Conservation (phyloP, 2,797 vertebrate genomes). For the Lates japonicus region DNA sequence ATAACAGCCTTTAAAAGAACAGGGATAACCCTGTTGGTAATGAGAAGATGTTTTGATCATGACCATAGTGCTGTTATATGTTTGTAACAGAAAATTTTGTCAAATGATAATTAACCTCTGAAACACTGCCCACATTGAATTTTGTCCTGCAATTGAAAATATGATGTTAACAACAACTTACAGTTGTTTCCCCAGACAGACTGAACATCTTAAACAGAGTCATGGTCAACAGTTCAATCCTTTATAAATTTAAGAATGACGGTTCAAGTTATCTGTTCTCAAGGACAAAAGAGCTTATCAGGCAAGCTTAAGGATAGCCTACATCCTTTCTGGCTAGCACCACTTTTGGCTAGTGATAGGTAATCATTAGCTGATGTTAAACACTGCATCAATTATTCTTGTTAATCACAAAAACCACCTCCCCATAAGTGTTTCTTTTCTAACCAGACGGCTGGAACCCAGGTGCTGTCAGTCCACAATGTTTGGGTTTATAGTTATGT, state of each 20-base stretch:
- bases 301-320: neutral
- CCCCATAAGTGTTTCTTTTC: no score
- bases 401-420: no score
- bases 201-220: neutral
- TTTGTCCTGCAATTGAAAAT: neutral
- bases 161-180: neutral
- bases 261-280: neutral
- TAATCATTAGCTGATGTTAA: neutral
- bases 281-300: neutral
- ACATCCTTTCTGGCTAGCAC: neutral
- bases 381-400: no score
- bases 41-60: no score
- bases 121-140: neutral
- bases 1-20: neutral
- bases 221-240: neutral
- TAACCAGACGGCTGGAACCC: no score
- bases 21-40: no score
- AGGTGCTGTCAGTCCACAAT: no score
- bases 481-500: no score
- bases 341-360: no score
- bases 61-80: no score
- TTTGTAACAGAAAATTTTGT: neutral
- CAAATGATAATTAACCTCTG: neutral
- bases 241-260: neutral
- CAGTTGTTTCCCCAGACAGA: neutral